Evolutionary conservation across 35 echinoderm and acorn worm genomes (phyloP), one percentile per base, ranked within the genome.

Genomic region (Eucidaris tribuloides): DNA sequence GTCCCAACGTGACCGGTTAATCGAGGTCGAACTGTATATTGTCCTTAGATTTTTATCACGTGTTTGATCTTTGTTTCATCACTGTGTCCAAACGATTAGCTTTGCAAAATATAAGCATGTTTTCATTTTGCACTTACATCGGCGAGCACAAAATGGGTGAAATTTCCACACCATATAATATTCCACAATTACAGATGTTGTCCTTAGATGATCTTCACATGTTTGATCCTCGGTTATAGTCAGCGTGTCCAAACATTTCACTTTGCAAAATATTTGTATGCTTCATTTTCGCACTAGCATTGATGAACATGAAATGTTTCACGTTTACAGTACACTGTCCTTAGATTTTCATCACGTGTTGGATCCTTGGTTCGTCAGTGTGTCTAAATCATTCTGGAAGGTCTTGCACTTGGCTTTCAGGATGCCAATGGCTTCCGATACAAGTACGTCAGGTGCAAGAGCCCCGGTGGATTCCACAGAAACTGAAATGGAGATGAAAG

Each of bases 381-480:
- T 85, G 25, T 92, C 94, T 7, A 97, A 80, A 44, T 92, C 85
- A 49, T 60, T 52, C n/a, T 79, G 65, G 41, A 98, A 98, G 36
- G 81, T 61, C 71, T 82, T 83, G 40, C 95, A 93, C 76, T 98
- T 98, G 20, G 28, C 50, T 66, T 79, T 98, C 52, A 93, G 48
- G 19, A 98, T 86, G 33, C 93, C 93, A 62, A 98, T 81, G 44
- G 95, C 86, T 66, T 98, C 95, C 0, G 79, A 82, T 9, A 93
- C 87, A 27, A 93, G 72, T 6, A 83, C 84, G 24, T 93, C 83
- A 39, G 90, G 95, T 29, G 42, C 50, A 36, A 98, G 82, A 37
- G 87, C 90, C 42, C 95, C 95, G 29, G 95, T 93, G n/a, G 95
- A 87, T 82, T 98, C 90, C 38, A 93, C 79, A 44, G 95, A 98